A percentile compares a stretch with the other conserved stretches of the same genome.
Evolutionary conservation across 2,888 invertebrate species (phyloP).

Genomic region (Heteromurus nitidus): DNA sequence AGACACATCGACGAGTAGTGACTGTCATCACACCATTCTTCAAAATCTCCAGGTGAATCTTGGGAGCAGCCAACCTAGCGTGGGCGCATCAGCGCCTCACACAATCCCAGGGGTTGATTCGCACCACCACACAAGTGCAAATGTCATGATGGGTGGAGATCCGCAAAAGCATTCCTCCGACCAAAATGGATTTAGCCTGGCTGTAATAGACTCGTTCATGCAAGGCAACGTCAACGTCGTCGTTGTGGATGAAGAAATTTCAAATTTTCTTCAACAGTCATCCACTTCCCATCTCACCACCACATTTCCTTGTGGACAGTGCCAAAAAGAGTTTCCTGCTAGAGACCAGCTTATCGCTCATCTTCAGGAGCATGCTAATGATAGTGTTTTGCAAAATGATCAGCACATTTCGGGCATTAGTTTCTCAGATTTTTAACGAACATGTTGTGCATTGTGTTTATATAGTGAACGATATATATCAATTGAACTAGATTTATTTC

Average conservation of each 20-base stretch:
- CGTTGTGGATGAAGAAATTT: slow-evolving; percentile 40
- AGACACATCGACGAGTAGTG: slow-evolving; percentile 4
- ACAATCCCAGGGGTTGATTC: background rate
- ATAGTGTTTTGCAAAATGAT: slow-evolving; percentile 55
- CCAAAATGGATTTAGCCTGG: slow-evolving; percentile 28
- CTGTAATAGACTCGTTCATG: slow-evolving; percentile 47
- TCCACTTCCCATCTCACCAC: slow-evolving; percentile 18
- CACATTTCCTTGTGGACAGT: slow-evolving; percentile 66
- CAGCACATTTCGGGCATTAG: slow-evolving; percentile 52
- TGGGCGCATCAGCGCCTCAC: background rate
- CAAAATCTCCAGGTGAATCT: slow-evolving; percentile 32
- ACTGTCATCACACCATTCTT: slow-evolving; percentile 28
- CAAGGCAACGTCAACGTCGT: slow-evolving; percentile 45
- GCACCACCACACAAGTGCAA: no score
- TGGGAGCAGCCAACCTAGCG: background rate
- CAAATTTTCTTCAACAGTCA: slow-evolving; percentile 31
- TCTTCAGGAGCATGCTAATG: slow-evolving; percentile 59
- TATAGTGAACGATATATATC: no score
- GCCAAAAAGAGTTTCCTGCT: slow-evolving; percentile 68
- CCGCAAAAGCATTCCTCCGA: slow-evolving; percentile 16
- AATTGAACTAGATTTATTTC: no score
- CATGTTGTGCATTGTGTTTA: no score
- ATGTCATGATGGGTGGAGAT: background rate
- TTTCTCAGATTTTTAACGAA: slow-evolving; percentile 44
- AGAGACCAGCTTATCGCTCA: slow-evolving; percentile 65